Percentiles rank a stretch among this genome's conserved stretches.
Evolutionary conservation across 2,797 vertebrate species (phyloP).

Genomic region (Cynopterus sphinx): DNA sequence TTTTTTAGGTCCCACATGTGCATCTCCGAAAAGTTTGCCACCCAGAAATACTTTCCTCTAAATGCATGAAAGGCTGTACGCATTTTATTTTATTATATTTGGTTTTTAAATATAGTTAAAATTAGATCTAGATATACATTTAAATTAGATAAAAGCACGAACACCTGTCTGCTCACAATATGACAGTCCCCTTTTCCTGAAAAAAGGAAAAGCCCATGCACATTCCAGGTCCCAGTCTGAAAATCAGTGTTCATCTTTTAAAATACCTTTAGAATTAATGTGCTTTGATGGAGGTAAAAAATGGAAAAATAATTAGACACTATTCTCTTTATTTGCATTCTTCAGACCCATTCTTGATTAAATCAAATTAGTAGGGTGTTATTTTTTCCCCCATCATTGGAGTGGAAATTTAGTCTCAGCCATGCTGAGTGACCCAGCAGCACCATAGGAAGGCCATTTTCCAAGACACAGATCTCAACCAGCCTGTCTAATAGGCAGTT

Average conservation of each 20-base stretch:
- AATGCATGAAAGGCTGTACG: neutral
- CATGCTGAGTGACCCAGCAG: slow-evolving; percentile 10
- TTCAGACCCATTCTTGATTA: slow-evolving; percentile 53
- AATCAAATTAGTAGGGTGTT: slow-evolving; percentile 20
- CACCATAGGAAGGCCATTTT: slow-evolving; percentile 41
- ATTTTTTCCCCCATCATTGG: neutral
- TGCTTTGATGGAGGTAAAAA: slow-evolving; percentile 27
- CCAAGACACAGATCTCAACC: neutral
- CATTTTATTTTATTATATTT: neutral
- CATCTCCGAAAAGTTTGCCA: neutral
- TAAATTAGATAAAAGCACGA: neutral
- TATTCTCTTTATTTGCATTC: slow-evolving; percentile 63
- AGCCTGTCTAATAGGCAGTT: slow-evolving; percentile 48
- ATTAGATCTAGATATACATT: neutral
- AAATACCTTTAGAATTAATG: slow-evolving; percentile 34
- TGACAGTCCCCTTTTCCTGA: neutral
- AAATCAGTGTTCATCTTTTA: slow-evolving; percentile 42
- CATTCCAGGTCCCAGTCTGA: neutral
- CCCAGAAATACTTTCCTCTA: neutral
- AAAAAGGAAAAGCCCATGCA: neutral
- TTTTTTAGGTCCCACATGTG: neutral
- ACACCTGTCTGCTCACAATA: neutral
- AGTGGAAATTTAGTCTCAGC: slow-evolving; percentile 66
- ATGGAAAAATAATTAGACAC: slow-evolving; percentile 58
- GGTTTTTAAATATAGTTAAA: neutral